Percentiles rank a stretch among this genome's conserved stretches.
These are phyloP conservation scores for Donacobius atricapilla DNA, from an alignment of 2,113 vertebrate species.

Conservation along the genomic window DNA sequence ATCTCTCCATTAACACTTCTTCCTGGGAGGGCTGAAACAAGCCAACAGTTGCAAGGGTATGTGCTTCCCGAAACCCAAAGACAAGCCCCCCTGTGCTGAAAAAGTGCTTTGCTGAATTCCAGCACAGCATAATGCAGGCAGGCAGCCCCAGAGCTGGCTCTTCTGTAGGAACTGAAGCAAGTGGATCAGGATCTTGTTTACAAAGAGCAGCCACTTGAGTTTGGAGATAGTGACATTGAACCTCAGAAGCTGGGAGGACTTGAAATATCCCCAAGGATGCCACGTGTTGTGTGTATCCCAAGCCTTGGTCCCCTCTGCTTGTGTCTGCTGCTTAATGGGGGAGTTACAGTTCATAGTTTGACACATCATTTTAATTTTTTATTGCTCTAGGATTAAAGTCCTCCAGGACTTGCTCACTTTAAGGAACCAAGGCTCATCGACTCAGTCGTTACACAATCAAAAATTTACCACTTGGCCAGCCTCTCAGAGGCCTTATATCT, in stretches of 20 bases:
- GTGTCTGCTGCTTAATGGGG: neutral
- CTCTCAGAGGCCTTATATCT: neutral
- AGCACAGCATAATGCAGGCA: neutral
- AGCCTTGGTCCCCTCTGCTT: neutral
- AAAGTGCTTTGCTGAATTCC: neutral
- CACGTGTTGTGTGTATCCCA: neutral
- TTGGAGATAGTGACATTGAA: neutral
- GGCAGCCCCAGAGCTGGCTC: neutral
- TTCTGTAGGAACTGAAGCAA: neutral
- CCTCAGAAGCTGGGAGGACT: neutral
- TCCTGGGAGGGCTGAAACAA: neutral
- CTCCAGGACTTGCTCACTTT: neutral
- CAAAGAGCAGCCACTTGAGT: neutral
- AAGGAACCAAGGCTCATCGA: neutral
- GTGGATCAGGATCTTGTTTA: neutral
- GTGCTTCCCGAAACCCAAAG: rapidly evolving
- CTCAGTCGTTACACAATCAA: neutral
- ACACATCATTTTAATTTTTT: neutral
- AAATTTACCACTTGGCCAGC: neutral
- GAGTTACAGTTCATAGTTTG: neutral
- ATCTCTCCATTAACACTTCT: neutral
- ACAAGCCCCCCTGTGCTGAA: neutral
- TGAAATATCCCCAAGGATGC: neutral
- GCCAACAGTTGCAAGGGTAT: neutral
- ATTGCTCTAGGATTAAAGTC: neutral